Evolutionary conservation across 2,888 invertebrate species (phyloP), one percentile per base, ranked within the genome.

Genomic region (Clepsis dumicolana): DNA sequence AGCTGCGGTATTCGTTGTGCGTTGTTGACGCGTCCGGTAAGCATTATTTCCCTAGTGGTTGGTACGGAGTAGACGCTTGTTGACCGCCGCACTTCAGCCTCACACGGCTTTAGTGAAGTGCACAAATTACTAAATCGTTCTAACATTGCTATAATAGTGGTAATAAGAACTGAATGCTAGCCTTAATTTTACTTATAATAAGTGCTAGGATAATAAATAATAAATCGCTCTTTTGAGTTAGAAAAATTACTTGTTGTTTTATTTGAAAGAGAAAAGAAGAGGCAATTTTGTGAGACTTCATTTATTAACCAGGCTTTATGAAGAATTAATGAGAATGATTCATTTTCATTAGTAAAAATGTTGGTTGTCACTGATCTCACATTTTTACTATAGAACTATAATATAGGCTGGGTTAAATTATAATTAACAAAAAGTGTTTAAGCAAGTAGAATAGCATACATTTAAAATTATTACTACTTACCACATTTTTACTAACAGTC

Each of bases 81-180:
- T 44, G 63, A 64, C 50, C 53, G 60, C 53, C 48, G 67, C 62
- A 67, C 67, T 67, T 62, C 62, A 41, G 38, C 59, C 57, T 35
- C 14, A 24, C 60, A 41, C 16, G 21, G 21, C 67, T 67, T 50
- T 73, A 78, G 75, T 74, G 76, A 76, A 78, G 74, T 73, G 74
- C 73, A 77, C 77, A 77, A 70, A 65, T 69, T 68, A 71, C 75
- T 75, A 75, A 77, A 80, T 77, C 77, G 80, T 83, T 87, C 81
- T 86, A 85, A 88, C 85, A 82, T 84, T 78, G 77, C 75, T 86
- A 85, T 79, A 77, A 74, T 86, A 87, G 84, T 86, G 85, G 85
- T 89, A 87, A 89, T 91, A 90, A 89, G 92, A 93, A 93, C 92
- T 93, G 91, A 92, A 86, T 86, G 90, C 89, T 93, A 91, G 92